Evolutionary conservation across 2,113 vertebrate species (phyloP).

Genomic region (Upupa epops): DNA sequence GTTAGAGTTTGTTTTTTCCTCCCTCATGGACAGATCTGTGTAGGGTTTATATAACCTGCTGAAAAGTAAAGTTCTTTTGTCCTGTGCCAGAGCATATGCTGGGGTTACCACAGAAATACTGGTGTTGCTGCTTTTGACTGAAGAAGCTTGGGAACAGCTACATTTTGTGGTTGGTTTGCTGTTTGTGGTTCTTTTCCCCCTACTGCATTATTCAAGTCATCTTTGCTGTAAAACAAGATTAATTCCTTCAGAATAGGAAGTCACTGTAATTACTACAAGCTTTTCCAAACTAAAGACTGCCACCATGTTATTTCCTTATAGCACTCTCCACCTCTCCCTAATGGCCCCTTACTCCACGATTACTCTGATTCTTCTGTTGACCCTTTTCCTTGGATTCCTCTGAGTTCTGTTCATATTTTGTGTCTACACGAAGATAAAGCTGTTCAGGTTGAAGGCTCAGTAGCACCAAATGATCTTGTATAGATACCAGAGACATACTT

Average conservation of each 20-base stretch:
- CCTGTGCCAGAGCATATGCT: neutral
- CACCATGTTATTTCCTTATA: neutral
- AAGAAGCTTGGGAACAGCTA: neutral
- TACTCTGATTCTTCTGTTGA: neutral
- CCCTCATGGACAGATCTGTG: neutral
- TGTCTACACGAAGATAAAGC: neutral
- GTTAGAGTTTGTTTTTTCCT: neutral
- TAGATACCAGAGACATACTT: neutral
- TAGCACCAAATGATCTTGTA: neutral
- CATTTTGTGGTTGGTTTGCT: neutral
- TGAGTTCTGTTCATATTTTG: neutral
- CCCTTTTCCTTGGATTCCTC: neutral
- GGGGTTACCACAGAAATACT: neutral
- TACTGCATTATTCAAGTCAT: neutral
- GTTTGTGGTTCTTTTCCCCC: neutral
- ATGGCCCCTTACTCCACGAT: neutral
- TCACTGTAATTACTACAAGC: neutral
- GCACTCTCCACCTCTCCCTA: neutral
- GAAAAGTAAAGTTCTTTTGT: neutral
- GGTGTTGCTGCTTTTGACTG: neutral
- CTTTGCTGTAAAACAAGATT: neutral
- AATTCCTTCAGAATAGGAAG: neutral
- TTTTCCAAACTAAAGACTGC: neutral
- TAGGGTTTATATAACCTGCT: neutral
- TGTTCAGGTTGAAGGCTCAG: neutral